These are phyloP conservation scores for Rostratula benghalensis DNA, from an alignment of 2,113 vertebrate species.

Conservation along the genomic window DNA sequence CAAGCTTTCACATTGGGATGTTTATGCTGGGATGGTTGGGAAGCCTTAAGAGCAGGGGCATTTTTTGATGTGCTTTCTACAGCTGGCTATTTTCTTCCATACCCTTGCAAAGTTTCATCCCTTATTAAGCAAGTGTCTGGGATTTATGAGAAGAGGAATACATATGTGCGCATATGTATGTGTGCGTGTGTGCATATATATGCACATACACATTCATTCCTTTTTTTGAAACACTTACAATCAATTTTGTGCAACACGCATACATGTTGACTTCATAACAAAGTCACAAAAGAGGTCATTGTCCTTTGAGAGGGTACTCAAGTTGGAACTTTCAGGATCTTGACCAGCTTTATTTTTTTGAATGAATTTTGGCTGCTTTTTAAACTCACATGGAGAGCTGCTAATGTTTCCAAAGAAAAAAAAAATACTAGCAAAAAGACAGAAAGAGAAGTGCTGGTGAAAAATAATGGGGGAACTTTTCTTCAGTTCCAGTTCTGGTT, in stretches of 20 bases:
- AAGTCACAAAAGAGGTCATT: not conserved
- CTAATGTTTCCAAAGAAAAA: not conserved
- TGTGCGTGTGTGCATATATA: too few species aligned
- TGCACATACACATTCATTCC: not conserved
- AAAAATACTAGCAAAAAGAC: not conserved
- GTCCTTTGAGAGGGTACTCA: not conserved
- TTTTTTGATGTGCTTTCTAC: not conserved
- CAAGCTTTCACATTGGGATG: not conserved
- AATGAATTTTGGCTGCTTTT: not conserved
- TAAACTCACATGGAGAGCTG: not conserved
- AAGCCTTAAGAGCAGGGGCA: not conserved
- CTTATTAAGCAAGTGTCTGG: not conserved
- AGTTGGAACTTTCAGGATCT: not conserved
- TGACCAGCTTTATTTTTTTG: not conserved
- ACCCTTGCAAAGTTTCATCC: not conserved
- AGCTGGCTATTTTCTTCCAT: not conserved
- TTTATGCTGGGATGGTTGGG: not conserved
- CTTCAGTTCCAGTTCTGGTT: not conserved
- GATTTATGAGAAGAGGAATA: not conserved
- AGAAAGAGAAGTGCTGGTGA: not conserved
- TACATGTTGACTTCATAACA: not conserved
- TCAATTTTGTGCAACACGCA: fast-evolving
- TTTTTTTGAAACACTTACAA: not conserved
- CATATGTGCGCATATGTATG: fast-evolving
- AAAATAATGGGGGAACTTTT: not conserved